Base-by-base conservation (phyloP, 2,888 invertebrate species). In the Lasioglossum calceatum region DNA sequence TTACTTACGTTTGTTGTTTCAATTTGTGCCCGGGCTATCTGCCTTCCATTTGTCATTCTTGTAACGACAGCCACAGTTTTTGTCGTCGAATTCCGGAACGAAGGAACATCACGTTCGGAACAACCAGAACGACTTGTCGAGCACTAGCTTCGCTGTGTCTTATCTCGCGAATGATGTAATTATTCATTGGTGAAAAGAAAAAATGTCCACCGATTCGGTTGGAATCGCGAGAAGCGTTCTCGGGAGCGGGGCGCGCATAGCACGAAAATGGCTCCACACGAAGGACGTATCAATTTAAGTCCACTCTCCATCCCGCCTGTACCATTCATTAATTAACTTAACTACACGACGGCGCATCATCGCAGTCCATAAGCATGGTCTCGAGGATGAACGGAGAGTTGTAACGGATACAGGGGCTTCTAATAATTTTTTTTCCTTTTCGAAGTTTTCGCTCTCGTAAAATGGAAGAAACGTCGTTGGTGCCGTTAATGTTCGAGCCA, bases 261-360 rank as follows among this genome's bases (percentile, higher is more conserved):
- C 90, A 92, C 90, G 92, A 94, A 94, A 94, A 93, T 93, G 93
- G 90, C 92, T 89, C 93, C 91, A 89, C 85, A 83, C 93, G 94
- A 95, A 95, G 95, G 95, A 95, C 95, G 94, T 95, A 94, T 95
- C 95, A 95, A 95, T 95, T 95, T 94, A 95, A 93, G 88, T 93
- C 91, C 92, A 93, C 95, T 94, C 94, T 94, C 92, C 94, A 92
- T 93, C 92, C 93, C 92, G 94, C 93, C 94, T 94, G 93, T 94
- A 94, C 94, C 94, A 94, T 95, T 94, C 94, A 94, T 95, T 95
- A 95, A 95, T 95, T 95, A 94, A 94, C 93, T 95, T 94, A 95
- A 95, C 95, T 93, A 94, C 93, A 93, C 92, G 93, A 93, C 94
- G 91, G 92, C 92, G 93, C 94, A 94, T 94, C 93, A 92, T 94